These are phyloP conservation scores for Agrotis puta DNA, from an alignment of 2,888 invertebrate genomes.

Conservation along the genomic window DNA sequence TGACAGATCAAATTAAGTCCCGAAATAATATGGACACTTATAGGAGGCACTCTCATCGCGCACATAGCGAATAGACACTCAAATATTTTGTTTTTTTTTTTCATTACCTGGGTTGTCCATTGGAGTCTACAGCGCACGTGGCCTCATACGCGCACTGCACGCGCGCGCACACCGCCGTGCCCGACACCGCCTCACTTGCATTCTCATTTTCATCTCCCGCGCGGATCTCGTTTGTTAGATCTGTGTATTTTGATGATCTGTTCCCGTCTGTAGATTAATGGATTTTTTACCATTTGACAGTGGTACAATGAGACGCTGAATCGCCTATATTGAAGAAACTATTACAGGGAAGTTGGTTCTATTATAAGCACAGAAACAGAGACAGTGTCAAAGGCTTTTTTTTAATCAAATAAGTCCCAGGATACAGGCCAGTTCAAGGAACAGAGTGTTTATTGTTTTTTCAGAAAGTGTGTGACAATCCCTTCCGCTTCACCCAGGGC, in stretches of 20 bases:
- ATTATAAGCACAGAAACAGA: not conserved
- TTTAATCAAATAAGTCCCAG: not conserved
- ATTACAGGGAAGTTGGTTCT: not conserved
- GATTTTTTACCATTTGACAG: not conserved
- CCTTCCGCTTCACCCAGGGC: too few species aligned
- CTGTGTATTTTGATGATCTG: conserved; percentile 76
- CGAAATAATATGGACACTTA: too few species aligned
- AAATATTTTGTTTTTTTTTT: too few species aligned
- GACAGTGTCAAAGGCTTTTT: not conserved
- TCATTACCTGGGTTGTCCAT: conserved; percentile 89
- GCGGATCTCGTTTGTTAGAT: conserved; percentile 82
- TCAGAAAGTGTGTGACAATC: too few species aligned
- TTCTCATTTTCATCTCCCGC: conserved; percentile 79
- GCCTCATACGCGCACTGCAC: conserved; percentile 96
- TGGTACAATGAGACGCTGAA: not conserved
- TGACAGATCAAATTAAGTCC: too few species aligned
- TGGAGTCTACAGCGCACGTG: conserved; percentile 95
- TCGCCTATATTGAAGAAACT: too few species aligned
- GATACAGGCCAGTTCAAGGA: too few species aligned
- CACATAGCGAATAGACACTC: not conserved
- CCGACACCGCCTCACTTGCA: conserved; percentile 80
- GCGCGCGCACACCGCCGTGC: conserved; percentile 94
- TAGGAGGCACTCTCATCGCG: too few species aligned
- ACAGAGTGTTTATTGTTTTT: too few species aligned
- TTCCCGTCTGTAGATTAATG: conserved; percentile 81